Evolutionary conservation across 2,113 vertebrate species (phyloP).

Genomic region (Eulemur macaco): DNA sequence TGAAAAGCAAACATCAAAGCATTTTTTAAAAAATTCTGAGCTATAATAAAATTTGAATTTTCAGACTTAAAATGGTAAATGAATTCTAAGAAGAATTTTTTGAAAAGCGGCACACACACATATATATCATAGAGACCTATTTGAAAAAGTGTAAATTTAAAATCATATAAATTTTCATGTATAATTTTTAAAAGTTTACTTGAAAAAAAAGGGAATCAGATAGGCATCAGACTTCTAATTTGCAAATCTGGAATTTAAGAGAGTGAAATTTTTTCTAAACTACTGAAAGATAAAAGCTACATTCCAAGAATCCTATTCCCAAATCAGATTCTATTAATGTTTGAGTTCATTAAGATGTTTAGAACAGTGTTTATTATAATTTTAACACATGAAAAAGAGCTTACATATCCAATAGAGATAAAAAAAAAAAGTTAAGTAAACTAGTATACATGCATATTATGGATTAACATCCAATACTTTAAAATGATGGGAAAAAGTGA

Average conservation of each 20-base stretch:
- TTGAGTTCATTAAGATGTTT: neutral
- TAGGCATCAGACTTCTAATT: neutral
- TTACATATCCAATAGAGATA: neutral
- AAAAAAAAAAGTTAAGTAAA: neutral
- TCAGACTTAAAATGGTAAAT: neutral
- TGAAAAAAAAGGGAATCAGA: neutral
- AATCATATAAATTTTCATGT: neutral
- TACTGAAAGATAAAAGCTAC: neutral
- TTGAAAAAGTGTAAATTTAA: neutral
- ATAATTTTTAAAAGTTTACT: neutral
- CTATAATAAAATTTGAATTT: neutral
- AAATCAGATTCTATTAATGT: neutral
- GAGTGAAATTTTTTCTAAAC: neutral
- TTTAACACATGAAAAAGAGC: neutral
- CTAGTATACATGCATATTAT: neutral
- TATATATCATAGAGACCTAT: neutral
- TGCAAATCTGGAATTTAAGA: neutral
- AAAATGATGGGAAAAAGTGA: neutral
- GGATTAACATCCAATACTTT: neutral
- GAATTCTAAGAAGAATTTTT: neutral
- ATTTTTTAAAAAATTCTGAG: neutral
- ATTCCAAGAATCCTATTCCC: neutral
- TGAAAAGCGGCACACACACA: neutral
- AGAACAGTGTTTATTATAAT: neutral
- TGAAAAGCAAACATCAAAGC: neutral